Evolutionary conservation across 2,113 vertebrate species (phyloP).

Genomic region (Gallinago paraguaiae): DNA sequence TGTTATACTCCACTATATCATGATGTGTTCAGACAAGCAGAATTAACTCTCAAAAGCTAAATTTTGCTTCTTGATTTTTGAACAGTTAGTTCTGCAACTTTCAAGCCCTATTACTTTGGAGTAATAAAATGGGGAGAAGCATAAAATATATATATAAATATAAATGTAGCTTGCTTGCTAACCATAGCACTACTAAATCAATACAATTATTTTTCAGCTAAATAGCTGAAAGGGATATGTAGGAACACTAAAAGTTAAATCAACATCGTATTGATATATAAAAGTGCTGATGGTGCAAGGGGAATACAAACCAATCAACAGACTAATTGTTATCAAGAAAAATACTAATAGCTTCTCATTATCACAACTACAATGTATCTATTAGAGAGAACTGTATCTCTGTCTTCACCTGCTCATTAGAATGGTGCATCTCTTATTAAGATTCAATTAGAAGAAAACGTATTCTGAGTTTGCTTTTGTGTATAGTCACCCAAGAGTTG

Average conservation of each 20-base stretch:
- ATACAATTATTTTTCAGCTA: constrained; percentile 3
- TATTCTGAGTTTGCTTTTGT: neutral
- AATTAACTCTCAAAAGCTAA: neutral
- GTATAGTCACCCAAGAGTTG: neutral
- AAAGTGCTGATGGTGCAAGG: constrained; percentile 33
- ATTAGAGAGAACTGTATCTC: neutral
- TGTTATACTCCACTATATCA: neutral
- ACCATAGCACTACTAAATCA: neutral
- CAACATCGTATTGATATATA: neutral
- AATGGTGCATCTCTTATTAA: neutral
- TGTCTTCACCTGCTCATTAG: neutral
- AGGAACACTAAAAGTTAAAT: constrained; percentile 11
- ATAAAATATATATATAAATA: neutral
- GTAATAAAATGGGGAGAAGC: neutral
- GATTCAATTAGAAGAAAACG: neutral
- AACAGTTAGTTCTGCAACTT: neutral
- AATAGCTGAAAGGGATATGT: neutral
- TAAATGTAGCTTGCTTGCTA: neutral
- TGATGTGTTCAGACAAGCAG: neutral
- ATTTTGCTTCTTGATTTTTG: neutral
- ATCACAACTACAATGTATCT: neutral
- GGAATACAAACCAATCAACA: constrained; percentile 7
- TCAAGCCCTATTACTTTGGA: neutral
- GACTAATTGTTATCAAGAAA: constrained; percentile 50
- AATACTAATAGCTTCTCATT: constrained; percentile 51